A percentile compares a stretch with the other conserved stretches of the same genome.
phyloP scores from a whole-genome alignment of 2,113 vertebrate genomes.

The Neodontobutis hainanensis region DNA sequence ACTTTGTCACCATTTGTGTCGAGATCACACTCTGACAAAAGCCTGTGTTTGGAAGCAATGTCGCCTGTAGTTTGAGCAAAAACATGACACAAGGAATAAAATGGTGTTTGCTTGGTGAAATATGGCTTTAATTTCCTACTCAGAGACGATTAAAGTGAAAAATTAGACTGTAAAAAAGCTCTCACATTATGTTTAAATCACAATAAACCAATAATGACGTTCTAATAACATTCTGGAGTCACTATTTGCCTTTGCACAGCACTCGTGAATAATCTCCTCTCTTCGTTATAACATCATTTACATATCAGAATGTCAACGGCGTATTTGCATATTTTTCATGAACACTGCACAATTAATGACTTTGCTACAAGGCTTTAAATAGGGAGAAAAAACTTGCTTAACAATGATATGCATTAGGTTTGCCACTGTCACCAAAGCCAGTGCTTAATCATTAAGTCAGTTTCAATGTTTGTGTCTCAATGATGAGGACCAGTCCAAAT shows the following conservation, averaged over 20 bases:
- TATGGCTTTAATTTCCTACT: neutral
- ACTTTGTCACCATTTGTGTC: conserved; percentile 33
- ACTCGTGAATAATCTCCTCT: conserved; percentile 28
- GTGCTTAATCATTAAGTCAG: conserved; percentile 39
- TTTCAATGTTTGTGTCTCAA: conserved; percentile 35
- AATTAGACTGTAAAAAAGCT: neutral
- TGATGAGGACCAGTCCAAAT: neutral
- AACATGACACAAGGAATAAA: neutral
- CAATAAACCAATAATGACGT: conserved; percentile 9
- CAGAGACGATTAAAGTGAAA: conserved; percentile 8
- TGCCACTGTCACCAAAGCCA: conserved; percentile 16
- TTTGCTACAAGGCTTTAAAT: conserved; percentile 38
- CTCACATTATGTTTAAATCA: conserved; percentile 4
- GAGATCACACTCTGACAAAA: conserved; percentile 15
- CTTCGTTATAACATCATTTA: conserved; percentile 49
- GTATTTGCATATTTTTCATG: conserved; percentile 57
- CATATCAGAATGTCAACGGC: conserved; percentile 56
- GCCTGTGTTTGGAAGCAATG: neutral
- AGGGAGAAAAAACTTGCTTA: conserved; percentile 43
- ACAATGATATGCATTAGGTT: conserved; percentile 51
- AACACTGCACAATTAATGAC: conserved; percentile 52
- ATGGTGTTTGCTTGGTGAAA: neutral
- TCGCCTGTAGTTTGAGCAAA: neutral
- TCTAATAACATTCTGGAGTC: conserved; percentile 3
- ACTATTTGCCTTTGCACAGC: conserved; percentile 11